phyloP scores from a whole-genome alignment of 23 tunicate species.

The Phallusia fumigata region DNA sequence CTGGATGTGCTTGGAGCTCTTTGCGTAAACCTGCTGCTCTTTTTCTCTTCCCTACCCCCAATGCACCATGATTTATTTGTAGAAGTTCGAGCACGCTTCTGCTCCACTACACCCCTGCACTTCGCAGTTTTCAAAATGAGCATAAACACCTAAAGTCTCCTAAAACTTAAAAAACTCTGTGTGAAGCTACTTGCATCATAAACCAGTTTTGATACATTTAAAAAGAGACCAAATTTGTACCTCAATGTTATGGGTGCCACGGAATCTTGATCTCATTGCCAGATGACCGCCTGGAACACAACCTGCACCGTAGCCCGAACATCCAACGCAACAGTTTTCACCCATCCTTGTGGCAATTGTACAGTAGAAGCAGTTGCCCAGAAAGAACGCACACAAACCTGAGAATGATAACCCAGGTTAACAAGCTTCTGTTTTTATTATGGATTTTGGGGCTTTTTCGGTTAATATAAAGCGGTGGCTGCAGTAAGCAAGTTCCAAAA shows the following conservation, averaged over 20 bases:
- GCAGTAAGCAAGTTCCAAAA: too few relatives aligned
- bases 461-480: not conserved
- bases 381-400: slow-evolving; percentile 57
- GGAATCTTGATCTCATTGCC: slow-evolving; percentile 67
- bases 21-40: too few relatives aligned
- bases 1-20: too few relatives aligned
- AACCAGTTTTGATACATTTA: not conserved
- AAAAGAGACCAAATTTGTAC: slow-evolving; percentile 26
- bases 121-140: too few relatives aligned
- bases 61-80: too few relatives aligned
- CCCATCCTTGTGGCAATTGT: slow-evolving; percentile 64
- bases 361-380: slow-evolving; percentile 35
- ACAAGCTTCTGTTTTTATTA: too few relatives aligned
- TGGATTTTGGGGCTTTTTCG: not conserved
- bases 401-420: not conserved
- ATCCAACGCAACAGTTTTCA: slow-evolving; percentile 86
- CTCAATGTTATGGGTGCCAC: slow-evolving; percentile 55
- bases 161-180: too few relatives aligned
- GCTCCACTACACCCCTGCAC: too few relatives aligned
- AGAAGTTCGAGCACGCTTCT: too few relatives aligned
- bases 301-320: slow-evolving; percentile 56
- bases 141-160: too few relatives aligned
- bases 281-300: slow-evolving; percentile 80
- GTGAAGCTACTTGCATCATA: not conserved
- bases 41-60: too few relatives aligned